Evolutionary conservation across 2,797 vertebrate species (phyloP).

Genomic region (Tarsius wallacei): DNA sequence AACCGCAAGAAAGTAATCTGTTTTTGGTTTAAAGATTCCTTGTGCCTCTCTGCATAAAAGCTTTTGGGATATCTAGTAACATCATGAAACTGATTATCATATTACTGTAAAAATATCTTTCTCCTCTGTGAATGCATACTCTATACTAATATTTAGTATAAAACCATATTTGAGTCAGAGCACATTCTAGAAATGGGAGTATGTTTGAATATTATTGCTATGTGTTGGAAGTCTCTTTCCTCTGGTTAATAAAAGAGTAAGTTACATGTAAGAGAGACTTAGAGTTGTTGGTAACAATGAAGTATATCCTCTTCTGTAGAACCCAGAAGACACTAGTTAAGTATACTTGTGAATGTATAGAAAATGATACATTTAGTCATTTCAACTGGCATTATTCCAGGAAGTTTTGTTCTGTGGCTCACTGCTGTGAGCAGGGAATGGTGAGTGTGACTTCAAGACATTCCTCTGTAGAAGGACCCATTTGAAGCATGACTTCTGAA

Average conservation of each 20-base stretch:
- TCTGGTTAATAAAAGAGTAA: constrained; percentile 41
- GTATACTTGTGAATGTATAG: not conserved
- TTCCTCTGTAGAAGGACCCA: constrained; percentile 63
- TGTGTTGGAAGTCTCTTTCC: not conserved
- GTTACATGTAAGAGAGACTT: not conserved
- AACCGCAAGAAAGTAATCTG: constrained; percentile 26
- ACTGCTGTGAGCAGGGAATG: constrained; percentile 58
- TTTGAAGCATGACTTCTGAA: constrained; percentile 72
- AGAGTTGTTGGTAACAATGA: constrained; percentile 29
- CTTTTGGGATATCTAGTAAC: not conserved
- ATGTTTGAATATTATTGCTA: not conserved
- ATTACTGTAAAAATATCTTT: not conserved
- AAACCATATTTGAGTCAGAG: constrained; percentile 26
- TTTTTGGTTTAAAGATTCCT: constrained; percentile 37
- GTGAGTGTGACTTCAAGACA: constrained; percentile 69
- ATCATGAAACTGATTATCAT: not conserved
- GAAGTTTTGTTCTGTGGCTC: constrained; percentile 46
- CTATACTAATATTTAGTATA: not conserved
- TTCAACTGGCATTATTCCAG: constrained; percentile 43
- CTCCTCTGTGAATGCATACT: constrained; percentile 28
- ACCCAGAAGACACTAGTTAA: not conserved
- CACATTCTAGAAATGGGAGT: not conserved
- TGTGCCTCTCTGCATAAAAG: not conserved
- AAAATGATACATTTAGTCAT: not conserved
- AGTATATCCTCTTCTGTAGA: not conserved